Conservation (phyloP, 1,140 invertebrate species). For the Sinella curviseta region DNA sequence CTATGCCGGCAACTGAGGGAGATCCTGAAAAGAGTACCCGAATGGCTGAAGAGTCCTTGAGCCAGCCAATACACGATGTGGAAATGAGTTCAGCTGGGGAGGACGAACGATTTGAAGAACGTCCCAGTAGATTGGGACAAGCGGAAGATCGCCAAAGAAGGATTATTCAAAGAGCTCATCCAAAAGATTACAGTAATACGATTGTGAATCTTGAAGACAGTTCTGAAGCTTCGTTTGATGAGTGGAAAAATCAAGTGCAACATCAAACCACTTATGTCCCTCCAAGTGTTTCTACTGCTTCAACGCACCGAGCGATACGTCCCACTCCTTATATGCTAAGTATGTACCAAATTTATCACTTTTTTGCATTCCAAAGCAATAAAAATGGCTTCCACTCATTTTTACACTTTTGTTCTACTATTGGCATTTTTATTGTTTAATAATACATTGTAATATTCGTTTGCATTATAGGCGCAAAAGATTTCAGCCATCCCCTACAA, state of each 20-base stretch:
- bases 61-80: not conserved
- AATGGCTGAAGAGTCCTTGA: not conserved
- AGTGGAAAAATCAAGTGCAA: not conserved
- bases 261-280: not conserved
- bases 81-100: not conserved
- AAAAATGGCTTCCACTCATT: no score
- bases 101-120: not conserved
- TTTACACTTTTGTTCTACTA: no score
- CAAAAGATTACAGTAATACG: not conserved
- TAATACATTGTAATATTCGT: no score
- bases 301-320: not conserved
- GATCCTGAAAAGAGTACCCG: not conserved
- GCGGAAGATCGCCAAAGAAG: not conserved
- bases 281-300: not conserved
- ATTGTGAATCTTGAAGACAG: not conserved
- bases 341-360: not conserved
- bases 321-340: not conserved
- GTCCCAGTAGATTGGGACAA: not conserved
- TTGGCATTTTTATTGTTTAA: no score
- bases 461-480: not conserved
- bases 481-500: slow-evolving; percentile 19
- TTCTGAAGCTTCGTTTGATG: not conserved
- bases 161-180: slow-evolving; percentile 14
- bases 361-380: no score
- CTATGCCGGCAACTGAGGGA: not conserved